Conservation (phyloP, 2,113 vertebrate species). For the Symphodus melops region DNA sequence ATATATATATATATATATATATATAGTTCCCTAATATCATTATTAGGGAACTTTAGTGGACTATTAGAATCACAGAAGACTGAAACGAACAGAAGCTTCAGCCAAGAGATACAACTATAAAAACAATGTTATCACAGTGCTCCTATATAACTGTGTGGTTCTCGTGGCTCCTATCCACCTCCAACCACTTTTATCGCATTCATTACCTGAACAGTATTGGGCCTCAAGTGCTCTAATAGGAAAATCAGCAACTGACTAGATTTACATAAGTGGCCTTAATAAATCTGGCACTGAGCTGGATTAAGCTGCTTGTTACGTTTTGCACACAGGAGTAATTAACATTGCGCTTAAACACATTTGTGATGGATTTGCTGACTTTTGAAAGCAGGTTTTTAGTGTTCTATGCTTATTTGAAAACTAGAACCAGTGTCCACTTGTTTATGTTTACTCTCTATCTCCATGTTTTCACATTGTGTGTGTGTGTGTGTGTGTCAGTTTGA, state of each 20-base stretch:
- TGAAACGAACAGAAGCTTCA: too few relatives aligned
- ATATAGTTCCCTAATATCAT: too few relatives aligned
- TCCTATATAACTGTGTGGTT: neutral
- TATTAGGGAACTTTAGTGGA: too few relatives aligned
- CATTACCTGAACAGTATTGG: conserved; percentile 9
- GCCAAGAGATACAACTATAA: neutral
- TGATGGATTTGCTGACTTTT: conserved; percentile 7
- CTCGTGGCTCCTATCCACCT: neutral
- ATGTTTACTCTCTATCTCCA: neutral
- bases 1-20: too few relatives aligned
- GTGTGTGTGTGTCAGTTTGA: neutral
- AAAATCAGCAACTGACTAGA: conserved; percentile 52
- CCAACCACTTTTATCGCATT: conserved; percentile 13
- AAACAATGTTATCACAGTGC: neutral
- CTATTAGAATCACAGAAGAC: too few relatives aligned
- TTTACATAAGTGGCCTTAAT: conserved; percentile 63
- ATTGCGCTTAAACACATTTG: conserved; percentile 14
- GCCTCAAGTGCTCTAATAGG: conserved; percentile 48
- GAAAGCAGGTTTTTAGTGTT: conserved; percentile 16
- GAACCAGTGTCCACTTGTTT: neutral
- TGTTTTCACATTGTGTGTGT: neutral
- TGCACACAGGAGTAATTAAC: conserved; percentile 39
- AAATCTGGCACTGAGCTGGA: conserved; percentile 37
- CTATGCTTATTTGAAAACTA: neutral
- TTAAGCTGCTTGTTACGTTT: conserved; percentile 38